Percentiles rank a stretch among this genome's conserved stretches.
phyloP scores from a whole-genome alignment of 2,113 vertebrate genomes.

The Lepus europaeus region DNA sequence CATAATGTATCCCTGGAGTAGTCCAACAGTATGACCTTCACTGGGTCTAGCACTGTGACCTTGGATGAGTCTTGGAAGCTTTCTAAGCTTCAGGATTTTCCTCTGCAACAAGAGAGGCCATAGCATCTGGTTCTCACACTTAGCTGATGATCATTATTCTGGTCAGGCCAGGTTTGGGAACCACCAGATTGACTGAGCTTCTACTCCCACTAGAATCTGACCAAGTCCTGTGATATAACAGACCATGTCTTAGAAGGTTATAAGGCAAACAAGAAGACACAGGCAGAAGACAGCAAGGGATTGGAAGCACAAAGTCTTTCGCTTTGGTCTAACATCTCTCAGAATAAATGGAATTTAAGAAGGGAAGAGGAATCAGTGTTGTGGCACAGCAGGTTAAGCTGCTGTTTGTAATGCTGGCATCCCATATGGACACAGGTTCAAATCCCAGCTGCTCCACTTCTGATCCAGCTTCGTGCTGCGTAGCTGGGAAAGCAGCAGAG shows the following conservation, averaged over 20 bases:
- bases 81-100: not conserved
- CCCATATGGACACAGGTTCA: too few species aligned
- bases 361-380: not conserved
- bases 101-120: not conserved
- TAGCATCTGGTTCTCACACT: not conserved
- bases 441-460: too few species aligned
- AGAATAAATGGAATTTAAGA: not conserved
- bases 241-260: too few species aligned
- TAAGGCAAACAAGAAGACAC: not conserved
- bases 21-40: not conserved
- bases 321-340: not conserved
- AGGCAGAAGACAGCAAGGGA: not conserved
- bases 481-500: too few species aligned
- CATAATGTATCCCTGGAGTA: too few species aligned
- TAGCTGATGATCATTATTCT: not conserved
- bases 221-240: accelerated
- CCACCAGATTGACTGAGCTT: too few species aligned
- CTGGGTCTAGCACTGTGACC: too few species aligned
- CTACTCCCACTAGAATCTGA: not conserved
- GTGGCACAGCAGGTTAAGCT: too few species aligned
- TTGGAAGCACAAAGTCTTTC: not conserved
- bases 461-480: too few species aligned
- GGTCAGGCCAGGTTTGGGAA: not conserved
- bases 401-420: too few species aligned
- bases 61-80: accelerated